phyloP scores from a whole-genome alignment of 2,113 vertebrate genomes.

The Columbina picui region DNA sequence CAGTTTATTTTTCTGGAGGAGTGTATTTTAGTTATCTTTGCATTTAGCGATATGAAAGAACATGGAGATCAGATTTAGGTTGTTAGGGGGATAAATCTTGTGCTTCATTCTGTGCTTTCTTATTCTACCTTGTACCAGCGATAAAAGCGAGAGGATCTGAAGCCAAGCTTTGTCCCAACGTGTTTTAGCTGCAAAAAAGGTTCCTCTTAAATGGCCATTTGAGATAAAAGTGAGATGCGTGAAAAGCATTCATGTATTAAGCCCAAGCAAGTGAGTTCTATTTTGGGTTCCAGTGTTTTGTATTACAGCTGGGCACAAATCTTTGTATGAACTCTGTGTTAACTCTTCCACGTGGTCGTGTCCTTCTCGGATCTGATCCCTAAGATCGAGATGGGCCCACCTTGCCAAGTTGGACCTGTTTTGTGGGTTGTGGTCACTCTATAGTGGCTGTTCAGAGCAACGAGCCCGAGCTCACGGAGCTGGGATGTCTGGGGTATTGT shows the following conservation, averaged over 20 bases:
- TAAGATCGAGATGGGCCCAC: background rate
- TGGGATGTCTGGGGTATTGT: background rate
- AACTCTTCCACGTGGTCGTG: background rate
- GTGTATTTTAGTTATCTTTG: background rate
- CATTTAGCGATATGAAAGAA: background rate
- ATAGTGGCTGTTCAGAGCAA: background rate
- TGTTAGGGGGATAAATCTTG: constrained; percentile 38
- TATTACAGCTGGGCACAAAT: background rate
- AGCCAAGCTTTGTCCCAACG: constrained; percentile 12
- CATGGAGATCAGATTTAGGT: constrained; percentile 12
- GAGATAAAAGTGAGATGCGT: constrained; percentile 42
- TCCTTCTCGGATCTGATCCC: background rate
- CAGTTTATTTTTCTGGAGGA: constrained; percentile 27
- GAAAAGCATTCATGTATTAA: background rate
- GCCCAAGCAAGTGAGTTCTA: background rate
- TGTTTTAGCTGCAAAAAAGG: constrained; percentile 1
- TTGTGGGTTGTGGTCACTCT: background rate
- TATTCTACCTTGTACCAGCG: background rate
- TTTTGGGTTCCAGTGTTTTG: background rate
- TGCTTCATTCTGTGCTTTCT: constrained; percentile 32
- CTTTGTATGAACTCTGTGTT: background rate
- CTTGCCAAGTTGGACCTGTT: accelerated
- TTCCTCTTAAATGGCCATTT: constrained; percentile 18
- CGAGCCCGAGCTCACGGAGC: background rate
- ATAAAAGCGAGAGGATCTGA: constrained; percentile 47